These are phyloP conservation scores for Brachystomella parvula DNA, from an alignment of 1,140 invertebrate genomes.

Conservation along the genomic window DNA sequence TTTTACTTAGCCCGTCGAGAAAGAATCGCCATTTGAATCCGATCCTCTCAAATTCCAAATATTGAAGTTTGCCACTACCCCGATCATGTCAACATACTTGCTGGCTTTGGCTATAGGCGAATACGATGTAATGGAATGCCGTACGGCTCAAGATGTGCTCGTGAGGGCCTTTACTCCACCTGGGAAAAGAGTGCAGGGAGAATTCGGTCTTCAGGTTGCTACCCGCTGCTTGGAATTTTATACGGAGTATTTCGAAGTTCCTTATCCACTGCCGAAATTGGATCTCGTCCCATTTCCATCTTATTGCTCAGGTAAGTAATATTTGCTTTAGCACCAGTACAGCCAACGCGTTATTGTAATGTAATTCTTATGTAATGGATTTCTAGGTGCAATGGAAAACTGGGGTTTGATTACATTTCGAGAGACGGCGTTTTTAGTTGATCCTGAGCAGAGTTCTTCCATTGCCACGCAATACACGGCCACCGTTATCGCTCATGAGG, in stretches of 20 bases:
- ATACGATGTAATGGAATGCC: conserved; percentile 83
- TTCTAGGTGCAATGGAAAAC: conserved; percentile 48
- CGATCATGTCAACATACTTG: conserved; percentile 93
- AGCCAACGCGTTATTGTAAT: neutral
- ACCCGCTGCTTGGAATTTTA: conserved; percentile 82
- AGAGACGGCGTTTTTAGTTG: conserved; percentile 47
- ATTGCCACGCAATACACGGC: conserved; percentile 76
- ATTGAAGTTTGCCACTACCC: conserved; percentile 72
- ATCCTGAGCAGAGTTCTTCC: conserved; percentile 67
- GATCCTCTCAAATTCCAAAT: conserved; percentile 40
- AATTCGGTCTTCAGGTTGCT: conserved; percentile 82
- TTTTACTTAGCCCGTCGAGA: neutral
- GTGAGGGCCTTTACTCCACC: conserved; percentile 86
- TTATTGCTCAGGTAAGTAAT: conserved; percentile 56
- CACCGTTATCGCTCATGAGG: conserved; percentile 68
- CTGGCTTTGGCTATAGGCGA: conserved; percentile 88
- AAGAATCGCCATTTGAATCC: conserved; percentile 1
- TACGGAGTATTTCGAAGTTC: conserved; percentile 77
- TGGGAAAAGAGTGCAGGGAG: conserved; percentile 82
- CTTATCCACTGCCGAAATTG: conserved; percentile 90
- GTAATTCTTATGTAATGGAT: neutral
- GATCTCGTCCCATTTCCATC: conserved; percentile 88
- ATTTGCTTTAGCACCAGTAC: neutral
- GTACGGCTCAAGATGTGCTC: conserved; percentile 60
- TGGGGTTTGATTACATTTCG: conserved; percentile 48